These are phyloP conservation scores for Sardinella longiceps DNA, from an alignment of 2,797 vertebrate genomes.

Conservation along the genomic window DNA sequence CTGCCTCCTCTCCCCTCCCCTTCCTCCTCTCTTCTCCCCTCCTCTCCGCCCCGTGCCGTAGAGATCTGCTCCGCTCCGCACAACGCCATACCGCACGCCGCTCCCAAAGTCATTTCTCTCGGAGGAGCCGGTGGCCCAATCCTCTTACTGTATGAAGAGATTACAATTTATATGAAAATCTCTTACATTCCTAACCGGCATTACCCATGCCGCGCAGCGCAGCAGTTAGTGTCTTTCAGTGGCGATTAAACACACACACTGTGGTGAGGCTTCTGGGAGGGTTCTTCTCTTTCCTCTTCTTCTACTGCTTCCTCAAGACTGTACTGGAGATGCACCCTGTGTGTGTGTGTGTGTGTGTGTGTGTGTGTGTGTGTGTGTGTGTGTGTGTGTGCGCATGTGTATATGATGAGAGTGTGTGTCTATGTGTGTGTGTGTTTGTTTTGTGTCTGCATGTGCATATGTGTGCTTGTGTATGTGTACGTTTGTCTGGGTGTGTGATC, in stretches of 20 bases:
- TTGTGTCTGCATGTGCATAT: neutral
- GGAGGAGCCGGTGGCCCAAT: conserved; percentile 56
- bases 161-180: conserved; percentile 63
- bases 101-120: conserved; percentile 63
- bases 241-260: conserved; percentile 45
- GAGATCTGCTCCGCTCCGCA: too few species aligned
- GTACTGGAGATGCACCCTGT: neutral
- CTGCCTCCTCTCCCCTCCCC: conserved; percentile 21
- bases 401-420: neutral
- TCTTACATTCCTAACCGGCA: conserved; percentile 51
- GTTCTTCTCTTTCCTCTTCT: neutral
- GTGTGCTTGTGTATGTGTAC: neutral
- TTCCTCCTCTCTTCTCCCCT: neutral
- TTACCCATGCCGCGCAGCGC: conserved; percentile 40
- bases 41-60: conserved; percentile 30
- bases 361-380: neutral
- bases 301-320: conserved; percentile 23
- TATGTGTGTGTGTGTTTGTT: neutral
- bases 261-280: conserved; percentile 29
- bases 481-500: too few species aligned
- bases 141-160: conserved; percentile 63
- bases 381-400: neutral
- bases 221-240: conserved; percentile 51
- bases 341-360: neutral
- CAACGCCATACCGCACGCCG: conserved; percentile 4